phyloP scores from a whole-genome alignment of 2,797 vertebrate genomes.

The Dryobates pubescens region DNA sequence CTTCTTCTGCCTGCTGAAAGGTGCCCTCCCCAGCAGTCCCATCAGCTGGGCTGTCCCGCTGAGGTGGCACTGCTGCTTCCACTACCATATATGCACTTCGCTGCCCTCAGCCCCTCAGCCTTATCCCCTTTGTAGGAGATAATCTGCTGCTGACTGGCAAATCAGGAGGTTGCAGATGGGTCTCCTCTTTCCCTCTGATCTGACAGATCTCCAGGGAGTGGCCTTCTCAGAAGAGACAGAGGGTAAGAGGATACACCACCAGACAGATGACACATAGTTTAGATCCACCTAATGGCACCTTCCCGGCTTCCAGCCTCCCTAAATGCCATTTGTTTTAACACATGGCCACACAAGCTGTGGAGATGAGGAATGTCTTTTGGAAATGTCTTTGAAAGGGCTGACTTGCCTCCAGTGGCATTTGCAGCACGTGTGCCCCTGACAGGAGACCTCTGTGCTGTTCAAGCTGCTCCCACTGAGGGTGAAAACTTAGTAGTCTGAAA shows the following conservation, averaged over 20 bases:
- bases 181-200: constrained; percentile 45
- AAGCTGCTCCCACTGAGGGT: constrained; percentile 13
- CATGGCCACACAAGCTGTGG: constrained; percentile 52
- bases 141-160: constrained; percentile 39
- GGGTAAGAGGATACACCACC: background rate
- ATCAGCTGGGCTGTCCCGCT: background rate
- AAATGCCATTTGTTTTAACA: constrained; percentile 69
- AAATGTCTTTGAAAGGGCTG: constrained; percentile 67
- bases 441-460: constrained; percentile 28
- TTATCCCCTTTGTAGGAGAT: background rate
- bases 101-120: background rate
- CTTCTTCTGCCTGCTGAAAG: background rate
- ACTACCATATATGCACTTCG: background rate
- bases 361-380: too few species aligned
- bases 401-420: constrained; percentile 27
- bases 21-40: background rate
- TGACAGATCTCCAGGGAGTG: background rate
- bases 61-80: background rate
- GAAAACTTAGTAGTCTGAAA: background rate
- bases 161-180: constrained; percentile 46
- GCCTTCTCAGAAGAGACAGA: background rate
- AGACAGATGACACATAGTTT: constrained; percentile 67
- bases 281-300: constrained; percentile 33
- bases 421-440: constrained; percentile 30
- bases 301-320: constrained; percentile 41